Base-by-base conservation (phyloP, 2,797 vertebrate genomes). In the Sebastiscus tertius region DNA sequence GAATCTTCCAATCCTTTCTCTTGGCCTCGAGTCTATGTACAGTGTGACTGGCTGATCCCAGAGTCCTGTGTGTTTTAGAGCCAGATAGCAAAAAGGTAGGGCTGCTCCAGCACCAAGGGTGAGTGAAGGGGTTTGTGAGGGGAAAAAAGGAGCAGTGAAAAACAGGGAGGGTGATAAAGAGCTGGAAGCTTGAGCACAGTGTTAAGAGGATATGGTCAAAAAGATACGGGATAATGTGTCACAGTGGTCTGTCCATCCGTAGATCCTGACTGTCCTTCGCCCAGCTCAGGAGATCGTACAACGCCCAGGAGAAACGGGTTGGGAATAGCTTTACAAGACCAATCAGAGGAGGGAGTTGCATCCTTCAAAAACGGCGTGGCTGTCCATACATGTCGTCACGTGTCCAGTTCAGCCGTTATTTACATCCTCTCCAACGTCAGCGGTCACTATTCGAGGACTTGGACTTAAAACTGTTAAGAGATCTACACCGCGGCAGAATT, bases 191-290 rank as follows among this genome's bases (percentile, higher is more conserved):
- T 49, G 78, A 87, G 86, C 87, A 88, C 89, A 90, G 92, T 87
- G 87, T 87, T 82, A 64, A 72, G 70, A 86, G 85, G 78, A 77
- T 73, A 69, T 70, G 68, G 81, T 85, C 54, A 75, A 66, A 80
- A 69, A 39, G 72, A 81, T 70, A 33, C 65, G 61, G 81, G 87
- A 72, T 79, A 77, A 89, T 89, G 87, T 80, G 85, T 93, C 90
- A 92, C 91, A 92, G 87, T 90, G 91, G 89, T 92, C 89, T 75
- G 89, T 94, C 82, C 69, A 58, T 87, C 62, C 42, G 34, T 76
- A 72, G 9, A 75, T 82, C 82, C 75, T 70, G 34, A 55, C 31
- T 34, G 71, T 83, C 72, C 84, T 74, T 77, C 11, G 68, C 75
- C 83, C 69, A 76, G 74, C 68, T 84, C 83, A 80, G 75, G 76